Percentiles rank a stretch among this genome's conserved stretches.
Evolutionary conservation across 1,140 invertebrate genomes (phyloP).

Genomic region (Drosophila leontia): DNA sequence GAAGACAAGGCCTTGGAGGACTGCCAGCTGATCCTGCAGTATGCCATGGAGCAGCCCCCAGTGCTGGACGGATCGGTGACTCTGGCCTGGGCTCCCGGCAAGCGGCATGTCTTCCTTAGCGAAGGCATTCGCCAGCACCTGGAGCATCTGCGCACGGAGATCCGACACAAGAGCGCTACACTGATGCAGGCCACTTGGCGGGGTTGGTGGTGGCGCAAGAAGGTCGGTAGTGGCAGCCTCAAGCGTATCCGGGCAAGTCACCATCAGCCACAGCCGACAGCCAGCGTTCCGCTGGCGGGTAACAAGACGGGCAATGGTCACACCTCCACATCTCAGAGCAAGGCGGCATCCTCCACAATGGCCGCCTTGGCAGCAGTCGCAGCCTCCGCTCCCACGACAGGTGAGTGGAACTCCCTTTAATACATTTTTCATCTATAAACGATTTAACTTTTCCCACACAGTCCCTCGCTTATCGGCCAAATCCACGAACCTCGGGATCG

Average conservation of each 20-base stretch:
- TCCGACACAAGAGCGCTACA: slow-evolving; percentile 91
- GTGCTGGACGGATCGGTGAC: slow-evolving; percentile 81
- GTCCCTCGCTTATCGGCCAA: slow-evolving; percentile 78
- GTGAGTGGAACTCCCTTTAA: slow-evolving; percentile 4
- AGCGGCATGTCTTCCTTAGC: slow-evolving; percentile 96
- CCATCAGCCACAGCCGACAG: slow-evolving; percentile 11
- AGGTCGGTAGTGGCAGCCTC: slow-evolving; percentile 87
- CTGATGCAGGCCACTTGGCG: slow-evolving; percentile 93
- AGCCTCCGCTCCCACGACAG: slow-evolving; percentile 58
- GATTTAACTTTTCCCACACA: slow-evolving; percentile 4
- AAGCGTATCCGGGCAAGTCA: slow-evolving; percentile 42
- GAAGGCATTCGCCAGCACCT: slow-evolving; percentile 96
- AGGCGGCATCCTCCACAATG: slow-evolving; percentile 57
- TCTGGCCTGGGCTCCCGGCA: slow-evolving; percentile 91
- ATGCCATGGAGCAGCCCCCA: slow-evolving; percentile 86
- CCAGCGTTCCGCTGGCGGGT: slow-evolving; percentile 29
- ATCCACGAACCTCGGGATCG: slow-evolving; percentile 63
- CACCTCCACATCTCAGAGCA: slow-evolving; percentile 34
- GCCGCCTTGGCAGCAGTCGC: slow-evolving; percentile 62
- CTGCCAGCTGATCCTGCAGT: slow-evolving; percentile 91
- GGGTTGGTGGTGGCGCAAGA: slow-evolving; percentile 90
- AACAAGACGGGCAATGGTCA: slow-evolving; percentile 28
- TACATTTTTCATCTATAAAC: fast-evolving
- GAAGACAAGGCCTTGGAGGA: slow-evolving; percentile 93
- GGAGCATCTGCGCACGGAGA: slow-evolving; percentile 92